These are phyloP conservation scores for Melanostigma gelatinosum DNA, from an alignment of 2,113 vertebrate species.

Conservation along the genomic window DNA sequence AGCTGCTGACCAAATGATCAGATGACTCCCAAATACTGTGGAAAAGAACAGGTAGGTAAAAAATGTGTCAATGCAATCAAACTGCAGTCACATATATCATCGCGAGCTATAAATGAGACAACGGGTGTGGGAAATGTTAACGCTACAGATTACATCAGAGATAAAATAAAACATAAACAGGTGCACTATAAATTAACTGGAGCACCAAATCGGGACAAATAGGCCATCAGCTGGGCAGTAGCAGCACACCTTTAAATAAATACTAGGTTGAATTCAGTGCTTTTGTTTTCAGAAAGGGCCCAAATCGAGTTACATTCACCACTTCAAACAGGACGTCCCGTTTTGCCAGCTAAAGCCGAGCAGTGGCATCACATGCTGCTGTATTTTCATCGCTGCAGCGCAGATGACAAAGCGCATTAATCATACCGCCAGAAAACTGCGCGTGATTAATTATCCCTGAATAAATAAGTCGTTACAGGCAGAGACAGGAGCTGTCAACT, in stretches of 20 bases:
- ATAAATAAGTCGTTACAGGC: constrained; percentile 82
- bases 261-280: neutral
- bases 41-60: neutral
- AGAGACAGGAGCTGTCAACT: constrained; percentile 78
- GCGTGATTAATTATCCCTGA: constrained; percentile 80
- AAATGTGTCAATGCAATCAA: neutral
- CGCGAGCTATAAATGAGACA: neutral
- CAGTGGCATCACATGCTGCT: constrained; percentile 14
- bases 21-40: neutral
- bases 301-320: neutral
- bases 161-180: neutral
- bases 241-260: neutral
- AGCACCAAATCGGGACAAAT: neutral
- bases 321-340: constrained; percentile 14
- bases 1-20: neutral
- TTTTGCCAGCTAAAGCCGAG: constrained; percentile 2
- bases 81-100: neutral
- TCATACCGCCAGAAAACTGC: constrained; percentile 74
- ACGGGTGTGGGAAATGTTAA: neutral
- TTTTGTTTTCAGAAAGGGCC: neutral
- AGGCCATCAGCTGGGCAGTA: neutral
- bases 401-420: constrained; percentile 79
- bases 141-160: neutral
- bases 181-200: neutral
- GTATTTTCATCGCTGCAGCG: constrained; percentile 44